Percentiles rank a stretch among this genome's conserved stretches.
Conservation (phyloP, 92 coral and sea anemone species). For the Parazoanthus swiftii region DNA sequence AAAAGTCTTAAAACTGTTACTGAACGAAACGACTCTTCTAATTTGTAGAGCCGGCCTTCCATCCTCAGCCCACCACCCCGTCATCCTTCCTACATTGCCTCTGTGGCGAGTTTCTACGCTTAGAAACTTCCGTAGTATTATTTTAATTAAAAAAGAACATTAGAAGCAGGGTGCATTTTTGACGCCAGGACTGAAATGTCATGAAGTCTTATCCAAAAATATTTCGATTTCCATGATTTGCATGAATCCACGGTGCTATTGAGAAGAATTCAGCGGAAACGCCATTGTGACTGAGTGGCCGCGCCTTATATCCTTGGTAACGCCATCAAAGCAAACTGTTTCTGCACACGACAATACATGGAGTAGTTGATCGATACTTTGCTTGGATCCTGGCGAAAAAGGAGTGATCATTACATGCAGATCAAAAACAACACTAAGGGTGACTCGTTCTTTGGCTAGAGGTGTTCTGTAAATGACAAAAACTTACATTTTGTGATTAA, state of each 20-base stretch:
- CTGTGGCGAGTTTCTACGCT: too few species aligned
- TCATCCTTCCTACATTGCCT: too few species aligned
- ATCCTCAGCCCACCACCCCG: too few species aligned
- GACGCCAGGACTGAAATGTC: too few species aligned
- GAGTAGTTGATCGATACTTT: constrained; percentile 17
- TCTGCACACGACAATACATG: not conserved
- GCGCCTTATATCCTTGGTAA: constrained; percentile 41
- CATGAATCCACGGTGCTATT: not conserved
- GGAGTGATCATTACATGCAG: not conserved
- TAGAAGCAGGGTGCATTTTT: too few species aligned
- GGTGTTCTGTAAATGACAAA: not conserved
- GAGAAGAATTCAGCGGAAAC: constrained; percentile 5
- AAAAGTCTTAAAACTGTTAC: too few species aligned
- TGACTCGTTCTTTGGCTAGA: not conserved
- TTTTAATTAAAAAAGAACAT: too few species aligned
- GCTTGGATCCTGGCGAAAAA: not conserved
- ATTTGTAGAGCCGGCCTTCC: too few species aligned
- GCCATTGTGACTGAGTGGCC: constrained; percentile 18
- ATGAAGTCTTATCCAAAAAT: too few species aligned
- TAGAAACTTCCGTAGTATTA: too few species aligned
- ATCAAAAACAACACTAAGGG: not conserved
- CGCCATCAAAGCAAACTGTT: constrained; percentile 37
- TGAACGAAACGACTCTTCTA: too few species aligned
- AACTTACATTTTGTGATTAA: not conserved
- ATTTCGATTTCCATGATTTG: too few species aligned